phyloP scores from a whole-genome alignment of 1,140 invertebrate species.

The Papilio machaon region DNA sequence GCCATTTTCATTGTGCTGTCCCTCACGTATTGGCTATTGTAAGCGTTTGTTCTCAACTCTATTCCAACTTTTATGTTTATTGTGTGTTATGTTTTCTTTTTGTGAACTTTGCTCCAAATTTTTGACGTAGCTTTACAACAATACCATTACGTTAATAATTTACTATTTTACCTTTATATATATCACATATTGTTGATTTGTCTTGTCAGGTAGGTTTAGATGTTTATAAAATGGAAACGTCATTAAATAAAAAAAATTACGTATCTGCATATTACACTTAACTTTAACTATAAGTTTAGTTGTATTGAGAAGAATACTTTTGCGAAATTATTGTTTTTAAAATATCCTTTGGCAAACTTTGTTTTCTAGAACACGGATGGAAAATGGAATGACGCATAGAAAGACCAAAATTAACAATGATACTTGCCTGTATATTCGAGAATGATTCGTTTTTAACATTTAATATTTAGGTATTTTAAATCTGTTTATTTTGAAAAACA shows the following conservation, averaged over 20 bases:
- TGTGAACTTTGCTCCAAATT: slow-evolving; percentile 1
- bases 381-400: too few species aligned
- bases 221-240: too few species aligned
- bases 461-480: background rate
- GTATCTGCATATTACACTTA: too few species aligned
- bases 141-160: background rate
- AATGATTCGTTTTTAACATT: too few species aligned
- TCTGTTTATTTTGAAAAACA: background rate
- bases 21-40: slow-evolving; percentile 25
- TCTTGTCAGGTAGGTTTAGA: background rate
- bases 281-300: too few species aligned
- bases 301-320: too few species aligned
- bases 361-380: too few species aligned
- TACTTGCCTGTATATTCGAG: too few species aligned
- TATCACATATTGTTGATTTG: background rate
- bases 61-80: background rate
- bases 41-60: slow-evolving; percentile 14
- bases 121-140: background rate
- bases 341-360: too few species aligned
- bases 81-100: slow-evolving; percentile 16
- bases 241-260: too few species aligned
- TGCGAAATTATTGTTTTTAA: too few species aligned
- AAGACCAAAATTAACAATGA: too few species aligned
- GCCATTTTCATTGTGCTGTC: slow-evolving; percentile 9
- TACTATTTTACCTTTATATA: background rate